phyloP scores from a whole-genome alignment of 2,888 invertebrate genomes.

The Epinotia nisella region DNA sequence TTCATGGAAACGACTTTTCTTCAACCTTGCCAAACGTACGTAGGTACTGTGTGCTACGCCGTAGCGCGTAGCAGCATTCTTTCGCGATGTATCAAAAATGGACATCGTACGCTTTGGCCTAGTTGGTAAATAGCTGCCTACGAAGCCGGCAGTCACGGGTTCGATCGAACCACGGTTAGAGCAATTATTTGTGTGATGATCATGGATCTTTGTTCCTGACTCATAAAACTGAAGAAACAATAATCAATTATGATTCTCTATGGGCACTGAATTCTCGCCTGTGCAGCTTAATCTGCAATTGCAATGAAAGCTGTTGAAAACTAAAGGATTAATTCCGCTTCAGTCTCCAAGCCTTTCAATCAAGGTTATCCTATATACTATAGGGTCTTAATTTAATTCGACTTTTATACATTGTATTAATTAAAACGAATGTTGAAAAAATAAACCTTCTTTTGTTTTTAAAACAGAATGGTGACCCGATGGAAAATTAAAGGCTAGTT shows the following conservation, averaged over 20 bases:
- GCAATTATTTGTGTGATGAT: too few species aligned
- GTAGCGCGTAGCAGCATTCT: background rate
- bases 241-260: background rate
- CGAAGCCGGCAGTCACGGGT: too few species aligned
- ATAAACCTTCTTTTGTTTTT: constrained; percentile 16
- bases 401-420: background rate
- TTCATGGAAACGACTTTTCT: background rate
- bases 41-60: too few species aligned
- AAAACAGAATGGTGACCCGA: background rate
- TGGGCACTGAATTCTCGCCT: background rate
- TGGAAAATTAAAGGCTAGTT: constrained; percentile 8
- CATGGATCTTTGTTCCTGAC: too few species aligned
- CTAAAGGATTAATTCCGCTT: constrained; percentile 3
- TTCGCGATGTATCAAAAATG: background rate
- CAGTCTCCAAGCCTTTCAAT: background rate
- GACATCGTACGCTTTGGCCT: too few species aligned
- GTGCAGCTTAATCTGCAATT: constrained; percentile 13
- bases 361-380: background rate
- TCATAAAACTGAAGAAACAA: background rate
- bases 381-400: constrained; percentile 4
- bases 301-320: constrained; percentile 6
- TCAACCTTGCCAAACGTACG: too few species aligned
- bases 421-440: background rate
- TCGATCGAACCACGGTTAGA: too few species aligned
- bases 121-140: too few species aligned